Evolutionary conservation across 2,888 invertebrate species (phyloP).

Genomic region (Lasioglossum malachurum): DNA sequence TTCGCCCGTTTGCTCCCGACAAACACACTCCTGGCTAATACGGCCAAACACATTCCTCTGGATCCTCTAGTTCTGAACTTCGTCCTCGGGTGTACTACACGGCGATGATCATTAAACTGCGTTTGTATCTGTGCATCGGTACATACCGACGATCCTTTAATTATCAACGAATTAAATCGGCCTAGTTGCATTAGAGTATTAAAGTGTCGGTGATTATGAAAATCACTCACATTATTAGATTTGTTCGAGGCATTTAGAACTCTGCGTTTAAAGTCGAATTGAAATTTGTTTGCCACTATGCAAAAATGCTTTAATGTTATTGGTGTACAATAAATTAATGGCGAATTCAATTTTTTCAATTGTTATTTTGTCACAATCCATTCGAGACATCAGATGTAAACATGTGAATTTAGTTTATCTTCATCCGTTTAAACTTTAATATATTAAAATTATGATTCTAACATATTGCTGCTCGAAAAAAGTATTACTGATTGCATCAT

Average conservation of each 20-base stretch:
- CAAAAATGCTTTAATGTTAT: not conserved
- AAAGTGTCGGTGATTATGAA: not conserved
- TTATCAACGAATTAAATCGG: not conserved
- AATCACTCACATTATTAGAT: not conserved
- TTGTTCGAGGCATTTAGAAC: not conserved
- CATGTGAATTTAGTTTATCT: not conserved
- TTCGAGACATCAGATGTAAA: not conserved
- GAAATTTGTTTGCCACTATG: too few species aligned
- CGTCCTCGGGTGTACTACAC: conserved; percentile 23
- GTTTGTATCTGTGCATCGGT: conserved; percentile 13
- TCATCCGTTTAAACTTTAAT: not conserved
- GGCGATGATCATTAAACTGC: conserved; percentile 40
- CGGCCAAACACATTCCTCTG: conserved; percentile 72
- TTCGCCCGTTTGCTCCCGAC: conserved; percentile 78
- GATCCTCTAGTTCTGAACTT: conserved; percentile 44
- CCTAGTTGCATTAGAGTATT: not conserved
- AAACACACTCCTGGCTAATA: conserved; percentile 77
- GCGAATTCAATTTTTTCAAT: not conserved
- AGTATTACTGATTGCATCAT: not conserved
- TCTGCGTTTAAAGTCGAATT: not conserved
- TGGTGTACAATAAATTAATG: not conserved
- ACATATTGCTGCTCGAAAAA: not conserved
- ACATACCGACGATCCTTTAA: not conserved
- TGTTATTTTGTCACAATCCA: not conserved
- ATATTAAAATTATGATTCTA: not conserved